Evolutionary conservation across 2,797 vertebrate genomes (phyloP).

Genomic region (Salarias fasciatus): DNA sequence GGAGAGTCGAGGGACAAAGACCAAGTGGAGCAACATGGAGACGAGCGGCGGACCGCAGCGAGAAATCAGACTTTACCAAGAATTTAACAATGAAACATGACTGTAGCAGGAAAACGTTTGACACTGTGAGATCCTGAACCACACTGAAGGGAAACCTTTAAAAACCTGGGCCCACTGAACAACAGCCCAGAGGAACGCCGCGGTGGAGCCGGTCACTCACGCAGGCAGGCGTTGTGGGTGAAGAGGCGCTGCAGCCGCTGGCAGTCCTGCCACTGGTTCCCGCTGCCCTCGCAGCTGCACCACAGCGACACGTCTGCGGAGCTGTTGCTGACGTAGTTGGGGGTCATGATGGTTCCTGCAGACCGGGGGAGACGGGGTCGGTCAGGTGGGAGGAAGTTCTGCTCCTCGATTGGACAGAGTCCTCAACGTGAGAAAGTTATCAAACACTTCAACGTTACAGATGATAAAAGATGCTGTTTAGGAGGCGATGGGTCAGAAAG

Average conservation of each 20-base stretch:
- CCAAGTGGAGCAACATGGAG: not conserved
- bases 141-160: too few species aligned
- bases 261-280: conserved; percentile 93
- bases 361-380: not conserved
- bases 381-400: too few species aligned
- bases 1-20: not conserved
- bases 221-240: conserved; percentile 90
- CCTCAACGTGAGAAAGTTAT: too few species aligned
- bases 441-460: too few species aligned
- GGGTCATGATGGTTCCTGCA: conserved; percentile 94
- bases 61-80: conserved; percentile 3
- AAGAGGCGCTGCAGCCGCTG: conserved; percentile 89
- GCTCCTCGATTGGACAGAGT: too few species aligned
- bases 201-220: too few species aligned
- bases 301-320: conserved; percentile 89
- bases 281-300: conserved; percentile 93
- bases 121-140: too few species aligned
- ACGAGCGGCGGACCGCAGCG: not conserved
- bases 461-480: too few species aligned
- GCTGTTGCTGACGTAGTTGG: conserved; percentile 92
- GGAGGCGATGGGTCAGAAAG: too few species aligned
- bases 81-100: not conserved
- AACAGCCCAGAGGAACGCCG: too few species aligned
- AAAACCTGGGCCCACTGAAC: too few species aligned
- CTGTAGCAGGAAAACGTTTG: too few species aligned